phyloP scores from a whole-genome alignment of 2,888 invertebrate genomes.

The Pristionchus fissidentatus region DNA sequence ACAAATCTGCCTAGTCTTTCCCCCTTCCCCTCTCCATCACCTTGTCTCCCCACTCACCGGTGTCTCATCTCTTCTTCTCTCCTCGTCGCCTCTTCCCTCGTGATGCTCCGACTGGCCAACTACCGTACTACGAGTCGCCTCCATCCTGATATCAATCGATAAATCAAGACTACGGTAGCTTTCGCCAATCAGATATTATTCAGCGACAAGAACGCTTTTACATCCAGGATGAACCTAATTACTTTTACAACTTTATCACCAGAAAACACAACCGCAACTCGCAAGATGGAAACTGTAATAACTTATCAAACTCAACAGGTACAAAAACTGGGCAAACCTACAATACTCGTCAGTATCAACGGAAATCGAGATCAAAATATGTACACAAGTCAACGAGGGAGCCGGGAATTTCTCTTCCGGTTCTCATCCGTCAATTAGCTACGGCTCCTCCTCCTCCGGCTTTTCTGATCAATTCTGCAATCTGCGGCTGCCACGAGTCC shows the following conservation, averaged over 20 bases:
- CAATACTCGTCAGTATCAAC: neutral
- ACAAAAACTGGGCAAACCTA: neutral
- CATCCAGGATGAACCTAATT: neutral
- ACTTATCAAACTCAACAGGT: slow-evolving; percentile 28
- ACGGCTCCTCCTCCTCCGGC: slow-evolving; percentile 20
- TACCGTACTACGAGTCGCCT: slow-evolving; percentile 19
- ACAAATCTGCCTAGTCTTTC: too few species aligned
- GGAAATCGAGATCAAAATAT: slow-evolving; percentile 22
- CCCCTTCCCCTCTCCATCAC: too few species aligned
- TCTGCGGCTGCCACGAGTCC: slow-evolving; percentile 60
- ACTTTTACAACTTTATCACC: neutral
- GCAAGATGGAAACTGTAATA: neutral
- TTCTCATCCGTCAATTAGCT: neutral
- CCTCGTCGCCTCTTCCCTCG: neutral
- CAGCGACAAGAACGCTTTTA: neutral
- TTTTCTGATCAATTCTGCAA: slow-evolving; percentile 51
- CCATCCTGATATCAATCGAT: neutral
- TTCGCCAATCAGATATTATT: neutral
- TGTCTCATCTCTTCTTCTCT: too few species aligned
- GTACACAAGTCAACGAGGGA: neutral
- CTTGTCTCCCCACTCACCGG: too few species aligned
- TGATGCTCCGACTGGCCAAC: neutral
- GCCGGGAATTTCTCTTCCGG: too few species aligned
- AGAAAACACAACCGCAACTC: neutral
- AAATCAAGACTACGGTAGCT: neutral